These are phyloP conservation scores for Danio tinwini DNA, from an alignment of 2,797 vertebrate species.

Conservation along the genomic window DNA sequence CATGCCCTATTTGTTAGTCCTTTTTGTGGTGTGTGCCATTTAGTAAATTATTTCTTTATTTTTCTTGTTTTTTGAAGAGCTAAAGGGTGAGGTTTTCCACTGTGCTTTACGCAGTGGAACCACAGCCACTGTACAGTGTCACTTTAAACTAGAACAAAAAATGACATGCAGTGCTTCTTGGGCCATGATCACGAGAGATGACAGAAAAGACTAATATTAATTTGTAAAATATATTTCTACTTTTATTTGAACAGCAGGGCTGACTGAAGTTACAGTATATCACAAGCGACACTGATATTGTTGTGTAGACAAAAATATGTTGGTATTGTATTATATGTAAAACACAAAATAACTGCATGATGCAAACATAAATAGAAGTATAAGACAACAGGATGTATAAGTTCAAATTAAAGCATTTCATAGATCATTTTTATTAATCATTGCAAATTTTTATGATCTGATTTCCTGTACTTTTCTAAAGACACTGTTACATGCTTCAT, in stretches of 20 bases:
- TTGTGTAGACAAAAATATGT: conserved; percentile 69
- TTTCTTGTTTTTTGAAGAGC: conserved; percentile 63
- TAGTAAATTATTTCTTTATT: conserved; percentile 59
- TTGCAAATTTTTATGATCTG: conserved; percentile 70
- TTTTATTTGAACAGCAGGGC: conserved; percentile 62
- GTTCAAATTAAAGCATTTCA: conserved; percentile 66
- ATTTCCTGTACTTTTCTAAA: conserved; percentile 79
- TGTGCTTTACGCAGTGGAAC: conserved; percentile 75
- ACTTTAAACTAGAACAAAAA: conserved; percentile 79
- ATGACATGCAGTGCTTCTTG: conserved; percentile 71
- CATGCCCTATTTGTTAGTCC: not conserved
- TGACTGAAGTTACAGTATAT: conserved; percentile 32
- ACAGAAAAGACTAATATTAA: conserved; percentile 63
- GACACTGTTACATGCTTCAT: conserved; percentile 71
- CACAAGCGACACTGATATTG: conserved; percentile 65
- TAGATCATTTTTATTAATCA: conserved; percentile 44
- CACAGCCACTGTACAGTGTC: conserved; percentile 79
- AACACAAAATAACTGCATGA: conserved; percentile 82
- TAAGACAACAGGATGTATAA: conserved; percentile 75
- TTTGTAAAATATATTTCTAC: conserved; percentile 69
- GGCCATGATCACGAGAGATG: conserved; percentile 66
- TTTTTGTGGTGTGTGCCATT: conserved; percentile 46
- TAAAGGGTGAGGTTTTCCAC: conserved; percentile 58
- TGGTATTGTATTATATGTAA: conserved; percentile 83
- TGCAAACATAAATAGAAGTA: conserved; percentile 79